Evolutionary conservation across 2,797 vertebrate genomes (phyloP), one percentile per base, ranked within the genome.

Genomic region (Epinephelus awoara): DNA sequence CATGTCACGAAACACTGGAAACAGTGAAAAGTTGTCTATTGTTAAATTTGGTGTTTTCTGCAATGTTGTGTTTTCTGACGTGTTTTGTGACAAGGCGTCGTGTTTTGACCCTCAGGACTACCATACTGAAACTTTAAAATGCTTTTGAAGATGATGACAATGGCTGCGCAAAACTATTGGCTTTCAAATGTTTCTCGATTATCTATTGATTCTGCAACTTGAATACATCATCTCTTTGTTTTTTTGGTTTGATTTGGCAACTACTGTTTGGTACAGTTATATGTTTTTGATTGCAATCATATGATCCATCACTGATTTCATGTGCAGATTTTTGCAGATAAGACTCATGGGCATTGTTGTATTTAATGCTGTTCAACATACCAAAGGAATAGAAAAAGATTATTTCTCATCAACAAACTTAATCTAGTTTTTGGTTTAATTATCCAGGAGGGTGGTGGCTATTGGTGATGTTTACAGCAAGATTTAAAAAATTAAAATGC

Each of bases 341-440:
- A 47, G 38, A 1, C 71, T 55, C 1, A 6, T 54, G 25, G 5
- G 5, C 18, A 44, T 23, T 55, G 2, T 5, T 42, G 12, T 21
- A 42, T 46, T 58, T 38, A 25, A 54, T 15, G 13, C 14, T 23
- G 5, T 57, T 57, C 27, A 23, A 29, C 23, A 42, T 4, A 38
- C 15, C 14, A 18, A 6, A 23, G 10, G 1, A 23, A 27, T 69
- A 6, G 11, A 23, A 27, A 23, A 23, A 47, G 1, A 46, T 13
- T 5, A 17, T 52, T 58, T 71, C n/a, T 23, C 9, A 40, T 10
- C 21, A 58, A 40, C 3, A 34, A 51, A 19, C 3, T 18, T 15
- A 5, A 52, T n/a, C 49, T 54, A 47, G 12, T 27, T 51, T 54
- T 18, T 64, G 34, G 11, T 58, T 40, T 13, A 40, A 75, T 74